phyloP scores from a whole-genome alignment of 2,797 vertebrate genomes.

The Esox masquinongy region DNA sequence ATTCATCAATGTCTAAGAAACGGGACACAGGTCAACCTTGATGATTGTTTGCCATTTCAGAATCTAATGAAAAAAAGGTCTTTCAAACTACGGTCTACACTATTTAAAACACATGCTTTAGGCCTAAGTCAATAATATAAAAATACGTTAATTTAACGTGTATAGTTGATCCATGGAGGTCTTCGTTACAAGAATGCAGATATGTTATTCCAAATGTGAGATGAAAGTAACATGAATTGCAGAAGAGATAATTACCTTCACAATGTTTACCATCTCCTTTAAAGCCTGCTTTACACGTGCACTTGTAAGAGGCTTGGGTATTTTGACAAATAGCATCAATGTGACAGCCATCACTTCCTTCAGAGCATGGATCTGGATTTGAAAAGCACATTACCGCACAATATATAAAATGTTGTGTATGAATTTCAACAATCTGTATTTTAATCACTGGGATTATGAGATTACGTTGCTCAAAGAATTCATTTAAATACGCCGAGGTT shows the following conservation, averaged over 20 bases:
- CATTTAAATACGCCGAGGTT: not conserved
- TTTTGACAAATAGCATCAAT: slow-evolving; percentile 95
- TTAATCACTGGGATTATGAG: not conserved
- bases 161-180: not conserved
- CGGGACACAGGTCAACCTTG: slow-evolving; percentile 60
- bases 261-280: slow-evolving; percentile 90
- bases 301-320: slow-evolving; percentile 90
- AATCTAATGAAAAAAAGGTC: slow-evolving; percentile 6
- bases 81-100: not conserved
- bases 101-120: not conserved
- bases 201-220: not conserved
- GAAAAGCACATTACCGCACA: slow-evolving; percentile 23
- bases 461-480: not conserved
- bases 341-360: slow-evolving; percentile 92
- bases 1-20: slow-evolving; percentile 92
- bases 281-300: slow-evolving; percentile 91
- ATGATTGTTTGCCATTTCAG: slow-evolving; percentile 50
- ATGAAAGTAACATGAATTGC: slow-evolving; percentile 22
- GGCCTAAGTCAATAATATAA: not conserved
- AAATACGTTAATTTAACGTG: not conserved
- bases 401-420: not conserved
- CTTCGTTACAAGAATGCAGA: not conserved
- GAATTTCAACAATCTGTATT: not conserved
- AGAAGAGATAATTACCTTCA: slow-evolving; percentile 79
- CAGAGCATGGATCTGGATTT: slow-evolving; percentile 87